A percentile compares a stretch with the other conserved stretches of the same genome.
Conservation (phyloP, 2,113 vertebrate species). For the Gulo gulo region DNA sequence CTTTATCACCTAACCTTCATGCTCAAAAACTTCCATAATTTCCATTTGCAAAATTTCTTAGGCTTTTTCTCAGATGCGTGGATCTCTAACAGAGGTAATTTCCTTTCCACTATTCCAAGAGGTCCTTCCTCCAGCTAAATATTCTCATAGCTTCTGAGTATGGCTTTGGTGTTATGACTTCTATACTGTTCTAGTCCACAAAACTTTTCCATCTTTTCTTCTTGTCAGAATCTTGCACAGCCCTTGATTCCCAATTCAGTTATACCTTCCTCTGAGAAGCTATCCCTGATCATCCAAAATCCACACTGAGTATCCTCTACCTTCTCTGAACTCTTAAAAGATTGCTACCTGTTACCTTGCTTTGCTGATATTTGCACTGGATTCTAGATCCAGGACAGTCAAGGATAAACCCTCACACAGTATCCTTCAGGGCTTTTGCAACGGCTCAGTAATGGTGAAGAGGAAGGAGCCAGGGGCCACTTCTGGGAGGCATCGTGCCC, state of each 20-base stretch:
- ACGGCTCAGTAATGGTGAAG: neutral
- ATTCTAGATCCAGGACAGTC: neutral
- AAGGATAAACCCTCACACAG: neutral
- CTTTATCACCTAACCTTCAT: neutral
- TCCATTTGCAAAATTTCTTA: neutral
- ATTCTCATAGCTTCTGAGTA: neutral
- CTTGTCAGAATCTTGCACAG: neutral
- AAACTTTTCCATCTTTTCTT: neutral
- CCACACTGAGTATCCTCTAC: neutral
- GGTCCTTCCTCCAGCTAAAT: neutral
- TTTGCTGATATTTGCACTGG: neutral
- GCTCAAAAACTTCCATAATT: neutral
- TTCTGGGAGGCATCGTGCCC: neutral
- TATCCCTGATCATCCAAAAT: neutral
- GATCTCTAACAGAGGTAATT: neutral
- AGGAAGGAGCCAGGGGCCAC: neutral
- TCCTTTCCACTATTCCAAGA: neutral
- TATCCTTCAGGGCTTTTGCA: neutral
- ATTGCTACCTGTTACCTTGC: neutral
- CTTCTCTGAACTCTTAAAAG: neutral
- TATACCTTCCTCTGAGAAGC: neutral
- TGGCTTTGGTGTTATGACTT: neutral
- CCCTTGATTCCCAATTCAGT: neutral
- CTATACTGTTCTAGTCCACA: neutral
- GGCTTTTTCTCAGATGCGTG: neutral